A percentile compares a stretch with the other conserved stretches of the same genome.
Evolutionary conservation across 2,888 invertebrate genomes (phyloP).

Genomic region (Drosophila infuscata): DNA sequence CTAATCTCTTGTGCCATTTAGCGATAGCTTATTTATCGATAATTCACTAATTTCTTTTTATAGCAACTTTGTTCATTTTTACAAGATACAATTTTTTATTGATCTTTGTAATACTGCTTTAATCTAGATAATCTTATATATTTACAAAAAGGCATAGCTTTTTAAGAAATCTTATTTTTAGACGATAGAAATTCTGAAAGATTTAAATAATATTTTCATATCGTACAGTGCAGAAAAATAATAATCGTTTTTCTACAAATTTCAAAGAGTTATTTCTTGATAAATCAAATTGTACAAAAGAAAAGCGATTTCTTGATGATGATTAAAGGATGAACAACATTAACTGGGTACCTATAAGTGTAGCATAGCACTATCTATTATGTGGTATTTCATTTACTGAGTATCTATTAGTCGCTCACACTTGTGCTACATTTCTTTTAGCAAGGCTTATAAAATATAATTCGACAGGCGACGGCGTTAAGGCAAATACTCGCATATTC

Average conservation of each 20-base stretch:
- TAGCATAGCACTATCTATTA: background rate
- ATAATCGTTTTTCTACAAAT: background rate
- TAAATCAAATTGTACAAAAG: background rate
- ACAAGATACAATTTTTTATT: fast-evolving
- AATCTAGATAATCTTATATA: background rate
- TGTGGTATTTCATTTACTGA: background rate
- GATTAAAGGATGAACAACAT: background rate
- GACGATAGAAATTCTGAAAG: no score
- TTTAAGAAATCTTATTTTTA: background rate
- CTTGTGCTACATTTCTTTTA: background rate
- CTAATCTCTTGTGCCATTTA: fast-evolving
- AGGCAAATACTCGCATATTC: slow-evolving; percentile 62
- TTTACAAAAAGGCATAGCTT: background rate
- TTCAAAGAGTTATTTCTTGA: background rate
- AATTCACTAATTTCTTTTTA: background rate
- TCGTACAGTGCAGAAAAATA: no score
- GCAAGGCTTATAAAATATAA: slow-evolving; percentile 73
- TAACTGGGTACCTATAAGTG: background rate
- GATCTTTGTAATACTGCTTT: background rate
- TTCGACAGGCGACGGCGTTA: slow-evolving; percentile 68
- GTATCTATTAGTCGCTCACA: slow-evolving; percentile 24
- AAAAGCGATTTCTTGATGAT: background rate
- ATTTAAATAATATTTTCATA: background rate
- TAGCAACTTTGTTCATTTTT: background rate
- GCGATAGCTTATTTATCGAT: background rate